Evolutionary conservation across 2,888 invertebrate species (phyloP).

Genomic region (Steromphala cineraria): DNA sequence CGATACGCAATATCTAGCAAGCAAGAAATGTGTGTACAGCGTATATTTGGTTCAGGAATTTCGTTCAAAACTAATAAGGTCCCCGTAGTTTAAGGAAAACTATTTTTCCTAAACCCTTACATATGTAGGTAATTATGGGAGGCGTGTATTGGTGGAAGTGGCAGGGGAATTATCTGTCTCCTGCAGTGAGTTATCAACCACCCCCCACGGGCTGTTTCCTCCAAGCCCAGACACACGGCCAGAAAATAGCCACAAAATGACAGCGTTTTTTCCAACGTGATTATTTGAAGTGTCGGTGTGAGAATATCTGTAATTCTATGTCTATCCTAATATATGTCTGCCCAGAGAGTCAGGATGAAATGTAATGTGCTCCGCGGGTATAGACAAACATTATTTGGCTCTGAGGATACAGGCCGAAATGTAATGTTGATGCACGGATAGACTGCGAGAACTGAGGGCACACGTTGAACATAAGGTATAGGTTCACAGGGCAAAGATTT

Average conservation of each 20-base stretch:
- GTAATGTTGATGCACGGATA: too few relatives aligned
- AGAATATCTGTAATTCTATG: constrained; percentile 15
- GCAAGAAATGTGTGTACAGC: too few relatives aligned
- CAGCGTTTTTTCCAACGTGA: background rate
- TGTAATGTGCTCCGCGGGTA: too few relatives aligned
- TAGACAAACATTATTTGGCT: too few relatives aligned
- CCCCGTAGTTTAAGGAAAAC: background rate
- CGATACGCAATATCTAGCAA: too few relatives aligned
- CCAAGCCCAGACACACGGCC: background rate
- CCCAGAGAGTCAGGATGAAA: background rate
- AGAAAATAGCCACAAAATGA: constrained; percentile 1
- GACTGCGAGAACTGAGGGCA: too few relatives aligned
- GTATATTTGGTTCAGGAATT: too few relatives aligned
- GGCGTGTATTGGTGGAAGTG: background rate
- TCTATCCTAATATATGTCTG: constrained; percentile 1
- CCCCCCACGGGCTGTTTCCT: background rate
- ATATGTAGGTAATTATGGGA: background rate
- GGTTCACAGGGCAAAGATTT: too few relatives aligned
- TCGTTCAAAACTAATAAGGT: too few relatives aligned
- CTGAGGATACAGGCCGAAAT: background rate
- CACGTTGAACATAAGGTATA: too few relatives aligned
- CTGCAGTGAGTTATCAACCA: background rate
- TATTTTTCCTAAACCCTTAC: background rate
- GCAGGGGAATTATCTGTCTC: background rate
- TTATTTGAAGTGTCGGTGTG: constrained; percentile 7